phyloP scores from a whole-genome alignment of 2,888 invertebrate genomes.

The Argyresthia albistria region DNA sequence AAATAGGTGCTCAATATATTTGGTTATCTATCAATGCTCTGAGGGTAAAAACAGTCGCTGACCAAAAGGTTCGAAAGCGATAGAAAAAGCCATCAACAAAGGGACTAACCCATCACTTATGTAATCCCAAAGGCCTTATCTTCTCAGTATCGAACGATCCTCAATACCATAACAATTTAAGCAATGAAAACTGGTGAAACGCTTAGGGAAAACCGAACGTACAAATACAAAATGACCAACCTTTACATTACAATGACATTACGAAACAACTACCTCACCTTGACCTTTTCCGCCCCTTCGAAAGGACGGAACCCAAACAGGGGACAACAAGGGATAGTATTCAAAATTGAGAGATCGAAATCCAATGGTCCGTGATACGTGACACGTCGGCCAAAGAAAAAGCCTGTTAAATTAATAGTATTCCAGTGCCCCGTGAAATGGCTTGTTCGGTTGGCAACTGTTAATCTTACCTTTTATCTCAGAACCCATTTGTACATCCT shows the following conservation, averaged over 20 bases:
- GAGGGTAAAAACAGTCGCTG: too few species aligned
- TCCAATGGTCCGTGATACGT: constrained; percentile 19
- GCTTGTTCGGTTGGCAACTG: constrained; percentile 18
- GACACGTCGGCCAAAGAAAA: constrained; percentile 13
- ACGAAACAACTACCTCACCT: constrained; percentile 13
- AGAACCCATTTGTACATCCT: too few species aligned
- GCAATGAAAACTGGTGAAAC: constrained; percentile 22
- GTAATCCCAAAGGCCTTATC: neutral
- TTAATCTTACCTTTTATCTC: constrained; percentile 14
- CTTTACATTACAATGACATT: constrained; percentile 30
- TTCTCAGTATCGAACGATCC: neutral
- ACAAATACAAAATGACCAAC: constrained; percentile 22
- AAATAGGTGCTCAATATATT: too few species aligned
- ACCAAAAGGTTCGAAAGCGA: too few species aligned
- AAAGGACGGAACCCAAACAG: too few species aligned
- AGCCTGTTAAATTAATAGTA: constrained; percentile 45
- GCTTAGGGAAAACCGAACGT: constrained; percentile 15
- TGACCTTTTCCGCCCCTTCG: constrained; percentile 2
- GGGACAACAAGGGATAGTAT: neutral
- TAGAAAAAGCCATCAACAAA: too few species aligned
- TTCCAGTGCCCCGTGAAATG: constrained; percentile 39
- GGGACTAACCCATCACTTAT: too few species aligned
- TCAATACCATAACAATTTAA: constrained; percentile 17
- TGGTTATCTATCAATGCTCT: too few species aligned
- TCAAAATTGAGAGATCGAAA: constrained; percentile 14